Evolutionary conservation across 2,888 invertebrate species (phyloP), one percentile per base, ranked within the genome.

Genomic region (Ariolimax columbianus): DNA sequence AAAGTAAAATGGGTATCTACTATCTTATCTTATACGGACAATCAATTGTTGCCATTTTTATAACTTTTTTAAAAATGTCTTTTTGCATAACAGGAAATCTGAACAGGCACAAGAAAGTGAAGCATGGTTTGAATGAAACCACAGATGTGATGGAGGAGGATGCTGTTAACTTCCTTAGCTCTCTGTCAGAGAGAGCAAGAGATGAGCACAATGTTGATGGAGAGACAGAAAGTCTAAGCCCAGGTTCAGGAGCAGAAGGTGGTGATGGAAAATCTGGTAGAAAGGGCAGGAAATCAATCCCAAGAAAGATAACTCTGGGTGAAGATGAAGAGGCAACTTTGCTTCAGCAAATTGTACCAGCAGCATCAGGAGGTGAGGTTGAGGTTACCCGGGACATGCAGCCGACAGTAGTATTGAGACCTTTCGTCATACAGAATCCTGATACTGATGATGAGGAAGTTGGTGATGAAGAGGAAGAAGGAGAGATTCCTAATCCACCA

Each of bases 51-150:
- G n/a, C n/a, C n/a, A n/a, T n/a, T n/a, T n/a, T n/a, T n/a, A n/a
- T 63, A 63, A 26, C 23, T n/a, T 63, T 63, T n/a, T 26, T 6
- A 63, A n/a, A 11, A 63, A 63, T 38, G 33, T 30, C 30, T 33
- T 6, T 70, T 36, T 38, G 38, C 36, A 19, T 70, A 14, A 73
- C 23, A 93, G 93, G 93, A 68, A 93, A 93, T 87, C 88, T 93
- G 82, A 93, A 93, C 79, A 87, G 93, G 36, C 93, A 93, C 87
- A 92, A 92, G 83, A 93, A 93, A 86, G 92, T 92, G 47, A 93
- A 93, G 86, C 93, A 93, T 88, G 92, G 91, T 30, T 86, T 93
- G 38, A 90, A 90, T 77, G 91, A 91, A 78, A 90, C 89, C 7
- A 91, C 91, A 33, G 91, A 92, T 77, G 90, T 87, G 63, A 92